phyloP scores from a whole-genome alignment of 2,888 invertebrate genomes.

The Cheilosia urbana region DNA sequence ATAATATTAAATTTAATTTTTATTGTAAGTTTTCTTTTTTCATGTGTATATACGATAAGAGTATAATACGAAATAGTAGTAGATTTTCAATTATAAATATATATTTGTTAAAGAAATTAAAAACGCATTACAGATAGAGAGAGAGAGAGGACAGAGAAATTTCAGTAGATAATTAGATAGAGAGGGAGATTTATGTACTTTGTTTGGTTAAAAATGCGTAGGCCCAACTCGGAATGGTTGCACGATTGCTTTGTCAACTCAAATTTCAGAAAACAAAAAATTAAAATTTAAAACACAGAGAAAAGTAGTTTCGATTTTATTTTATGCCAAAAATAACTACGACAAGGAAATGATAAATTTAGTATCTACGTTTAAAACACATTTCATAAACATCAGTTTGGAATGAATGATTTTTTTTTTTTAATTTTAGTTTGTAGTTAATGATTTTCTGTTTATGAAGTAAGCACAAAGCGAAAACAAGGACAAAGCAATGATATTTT shows the following conservation, averaged over 20 bases:
- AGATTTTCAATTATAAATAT: constrained; percentile 38
- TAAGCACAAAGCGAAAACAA: constrained; percentile 74
- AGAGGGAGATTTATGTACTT: constrained; percentile 23
- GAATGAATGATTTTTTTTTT: constrained; percentile 48
- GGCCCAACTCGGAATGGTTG: constrained; percentile 73
- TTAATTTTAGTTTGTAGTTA: constrained; percentile 48
- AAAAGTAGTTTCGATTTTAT: background rate
- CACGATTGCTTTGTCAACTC: constrained; percentile 57
- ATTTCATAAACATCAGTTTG: constrained; percentile 41
- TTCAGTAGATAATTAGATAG: constrained; percentile 21
- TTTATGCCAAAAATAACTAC: constrained; percentile 40
- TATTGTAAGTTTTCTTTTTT: constrained; percentile 71
- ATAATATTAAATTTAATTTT: constrained; percentile 77
- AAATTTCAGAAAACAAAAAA: constrained; percentile 25
- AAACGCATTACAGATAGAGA: constrained; percentile 26
- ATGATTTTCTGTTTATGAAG: constrained; percentile 58
- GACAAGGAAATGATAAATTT: constrained; percentile 15
- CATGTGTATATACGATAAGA: constrained; percentile 41
- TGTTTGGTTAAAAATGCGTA: constrained; percentile 30
- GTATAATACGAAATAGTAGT: constrained; percentile 28
- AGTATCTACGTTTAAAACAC: constrained; percentile 19
- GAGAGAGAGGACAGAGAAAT: constrained; percentile 37
- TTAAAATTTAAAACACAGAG: background rate
- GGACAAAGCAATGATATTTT: constrained; percentile 55
- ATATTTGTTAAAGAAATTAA: constrained; percentile 17